Evolutionary conservation across 2,797 vertebrate genomes (phyloP).

Genomic region (Selene dorsalis): DNA sequence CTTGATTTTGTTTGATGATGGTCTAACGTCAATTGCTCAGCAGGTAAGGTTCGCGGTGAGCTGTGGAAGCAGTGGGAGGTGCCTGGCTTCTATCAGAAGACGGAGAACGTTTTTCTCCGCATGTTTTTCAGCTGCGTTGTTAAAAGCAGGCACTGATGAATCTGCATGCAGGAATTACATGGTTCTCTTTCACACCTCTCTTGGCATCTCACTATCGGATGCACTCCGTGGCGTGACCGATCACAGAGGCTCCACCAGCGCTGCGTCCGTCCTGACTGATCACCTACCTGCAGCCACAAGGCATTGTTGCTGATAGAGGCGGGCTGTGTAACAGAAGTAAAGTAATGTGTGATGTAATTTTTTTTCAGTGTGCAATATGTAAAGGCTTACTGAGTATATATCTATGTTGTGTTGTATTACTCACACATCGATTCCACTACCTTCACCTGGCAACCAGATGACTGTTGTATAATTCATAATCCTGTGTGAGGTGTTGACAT

Average conservation of each 20-base stretch:
- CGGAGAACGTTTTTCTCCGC: neutral
- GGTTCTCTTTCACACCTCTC: neutral
- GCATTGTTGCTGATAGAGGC: neutral
- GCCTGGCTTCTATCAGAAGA: neutral
- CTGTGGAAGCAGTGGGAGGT: neutral
- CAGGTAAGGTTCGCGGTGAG: too few species aligned
- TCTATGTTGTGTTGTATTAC: neutral
- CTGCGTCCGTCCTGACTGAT: too few species aligned
- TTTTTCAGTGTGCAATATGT: neutral
- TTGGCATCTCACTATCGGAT: too few species aligned
- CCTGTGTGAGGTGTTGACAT: constrained; percentile 43
- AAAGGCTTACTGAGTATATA: neutral
- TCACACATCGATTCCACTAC: neutral
- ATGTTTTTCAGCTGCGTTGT: too few species aligned
- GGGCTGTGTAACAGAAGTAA: neutral
- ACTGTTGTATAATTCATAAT: constrained; percentile 49
- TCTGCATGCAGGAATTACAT: neutral
- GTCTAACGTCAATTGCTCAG: neutral
- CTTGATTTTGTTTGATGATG: neutral
- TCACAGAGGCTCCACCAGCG: too few species aligned
- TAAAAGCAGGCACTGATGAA: neutral
- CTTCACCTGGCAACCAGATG: constrained; percentile 12
- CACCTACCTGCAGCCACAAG: too few species aligned
- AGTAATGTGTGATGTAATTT: neutral
- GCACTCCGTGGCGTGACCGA: too few species aligned